phyloP scores from a whole-genome alignment of 2,888 invertebrate genomes.

The Cryptus viduatorius region DNA sequence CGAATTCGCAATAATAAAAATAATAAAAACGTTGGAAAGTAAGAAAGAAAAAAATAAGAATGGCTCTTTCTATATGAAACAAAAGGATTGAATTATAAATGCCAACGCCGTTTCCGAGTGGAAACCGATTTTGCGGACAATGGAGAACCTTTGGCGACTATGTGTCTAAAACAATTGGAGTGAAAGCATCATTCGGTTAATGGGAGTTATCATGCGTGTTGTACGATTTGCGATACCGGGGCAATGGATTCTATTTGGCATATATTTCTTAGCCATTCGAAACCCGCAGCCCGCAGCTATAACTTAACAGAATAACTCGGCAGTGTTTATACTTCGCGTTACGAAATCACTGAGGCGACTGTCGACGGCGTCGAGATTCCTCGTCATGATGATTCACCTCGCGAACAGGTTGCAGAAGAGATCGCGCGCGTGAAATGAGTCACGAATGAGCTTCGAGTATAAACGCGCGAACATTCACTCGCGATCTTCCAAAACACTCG shows the following conservation, averaged over 20 bases:
- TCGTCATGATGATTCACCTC: conserved; percentile 27
- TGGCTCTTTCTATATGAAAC: not conserved
- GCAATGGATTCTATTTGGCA: not conserved
- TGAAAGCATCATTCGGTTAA: too few relatives aligned
- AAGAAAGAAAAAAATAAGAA: not conserved
- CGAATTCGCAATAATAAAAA: not conserved
- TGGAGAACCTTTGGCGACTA: too few relatives aligned
- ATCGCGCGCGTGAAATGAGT: conserved; percentile 39
- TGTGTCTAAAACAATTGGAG: too few relatives aligned
- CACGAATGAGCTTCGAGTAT: conserved; percentile 19
- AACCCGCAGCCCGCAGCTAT: not conserved
- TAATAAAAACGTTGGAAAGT: not conserved
- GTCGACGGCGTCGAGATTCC: conserved; percentile 11
- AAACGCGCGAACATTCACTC: conserved; percentile 8
- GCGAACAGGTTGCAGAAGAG: conserved; percentile 38
- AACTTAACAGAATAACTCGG: not conserved
- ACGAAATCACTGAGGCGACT: not conserved
- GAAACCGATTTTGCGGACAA: too few relatives aligned
- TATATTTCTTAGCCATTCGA: not conserved
- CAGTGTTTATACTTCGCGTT: conserved; percentile 10
- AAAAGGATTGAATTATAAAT: too few relatives aligned
- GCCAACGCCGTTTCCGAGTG: too few relatives aligned
- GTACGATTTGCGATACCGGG: not conserved
- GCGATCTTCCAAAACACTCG: not conserved
- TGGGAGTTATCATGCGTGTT: not conserved